Percentiles rank a stretch among this genome's conserved stretches.
Evolutionary conservation across 2,888 invertebrate species (phyloP).

Genomic region (Automeris io): DNA sequence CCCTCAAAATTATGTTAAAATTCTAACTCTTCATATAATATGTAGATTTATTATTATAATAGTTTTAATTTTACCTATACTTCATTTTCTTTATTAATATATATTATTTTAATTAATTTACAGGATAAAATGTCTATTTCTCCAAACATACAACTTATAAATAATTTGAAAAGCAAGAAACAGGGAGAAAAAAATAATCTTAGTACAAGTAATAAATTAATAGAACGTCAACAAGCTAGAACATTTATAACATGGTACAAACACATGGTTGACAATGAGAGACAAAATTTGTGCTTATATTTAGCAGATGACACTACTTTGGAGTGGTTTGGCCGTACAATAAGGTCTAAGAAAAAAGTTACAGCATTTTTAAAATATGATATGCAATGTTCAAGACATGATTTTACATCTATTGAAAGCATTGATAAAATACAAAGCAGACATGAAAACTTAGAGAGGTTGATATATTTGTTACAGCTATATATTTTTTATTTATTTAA

Average conservation of each 20-base stretch:
- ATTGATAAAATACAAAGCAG: constrained; percentile 51
- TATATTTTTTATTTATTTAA: no score
- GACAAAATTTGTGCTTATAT: constrained; percentile 62
- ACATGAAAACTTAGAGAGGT: constrained; percentile 44
- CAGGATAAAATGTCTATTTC: constrained; percentile 37
- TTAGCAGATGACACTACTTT: constrained; percentile 71
- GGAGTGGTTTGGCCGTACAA: constrained; percentile 81
- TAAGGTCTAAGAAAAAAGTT: constrained; percentile 77
- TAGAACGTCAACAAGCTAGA: constrained; percentile 48
- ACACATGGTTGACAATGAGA: constrained; percentile 67
- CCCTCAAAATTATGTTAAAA: no score
- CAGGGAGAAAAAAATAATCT: constrained; percentile 35
- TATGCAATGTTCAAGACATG: constrained; percentile 70
- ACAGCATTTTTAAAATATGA: constrained; percentile 73
- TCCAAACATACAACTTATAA: constrained; percentile 32
- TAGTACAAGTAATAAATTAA: constrained; percentile 32
- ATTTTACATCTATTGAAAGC: constrained; percentile 61
- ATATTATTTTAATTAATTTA: constrained; percentile 1
- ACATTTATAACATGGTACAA: constrained; percentile 67
- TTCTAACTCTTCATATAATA: no score
- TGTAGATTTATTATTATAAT: no score
- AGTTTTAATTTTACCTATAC: no score
- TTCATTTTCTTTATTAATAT: no score
- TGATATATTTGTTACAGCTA: constrained; percentile 8
- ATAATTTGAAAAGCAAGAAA: constrained; percentile 26